phyloP scores from a whole-genome alignment of 2,797 vertebrate species.

The Botia almorhae region DNA sequence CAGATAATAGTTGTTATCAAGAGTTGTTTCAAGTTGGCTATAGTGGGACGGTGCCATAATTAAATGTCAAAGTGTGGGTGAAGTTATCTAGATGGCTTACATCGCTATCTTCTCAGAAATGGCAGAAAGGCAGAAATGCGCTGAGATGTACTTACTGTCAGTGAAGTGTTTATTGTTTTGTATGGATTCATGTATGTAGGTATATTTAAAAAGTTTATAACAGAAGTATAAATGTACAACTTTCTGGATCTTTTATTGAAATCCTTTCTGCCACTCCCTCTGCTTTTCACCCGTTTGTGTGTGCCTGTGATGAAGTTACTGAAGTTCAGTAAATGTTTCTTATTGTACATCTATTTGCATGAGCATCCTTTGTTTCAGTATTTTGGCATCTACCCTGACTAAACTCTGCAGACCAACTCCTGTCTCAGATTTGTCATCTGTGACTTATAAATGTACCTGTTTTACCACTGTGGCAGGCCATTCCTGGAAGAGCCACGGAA shows the following conservation, averaged over 20 bases:
- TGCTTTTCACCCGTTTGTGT: constrained; percentile 41
- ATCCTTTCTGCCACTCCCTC: constrained; percentile 29
- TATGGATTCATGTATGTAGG: not conserved
- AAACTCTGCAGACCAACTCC: not conserved
- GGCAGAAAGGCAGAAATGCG: not conserved
- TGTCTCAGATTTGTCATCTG: not conserved
- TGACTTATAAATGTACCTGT: constrained; percentile 33
- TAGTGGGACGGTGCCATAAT: not conserved
- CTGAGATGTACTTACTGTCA: not conserved
- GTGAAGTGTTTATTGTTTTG: not conserved
- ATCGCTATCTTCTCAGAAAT: not conserved
- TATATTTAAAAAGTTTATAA: constrained; percentile 23
- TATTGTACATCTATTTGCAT: constrained; percentile 33
- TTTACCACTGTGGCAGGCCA: constrained; percentile 77
- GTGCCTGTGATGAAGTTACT: constrained; percentile 11
- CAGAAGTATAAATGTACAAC: constrained; percentile 6
- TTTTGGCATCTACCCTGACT: constrained; percentile 4
- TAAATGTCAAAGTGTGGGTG: not conserved
- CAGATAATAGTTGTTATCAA: not conserved
- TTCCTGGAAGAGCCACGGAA: constrained; percentile 96
- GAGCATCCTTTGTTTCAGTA: constrained; percentile 13
- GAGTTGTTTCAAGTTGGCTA: not conserved
- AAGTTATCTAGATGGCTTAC: not conserved
- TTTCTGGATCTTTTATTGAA: constrained; percentile 31
- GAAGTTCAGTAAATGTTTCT: constrained; percentile 27